Evolutionary conservation across 2,797 vertebrate species (phyloP).

Genomic region (Microtus californicus): DNA sequence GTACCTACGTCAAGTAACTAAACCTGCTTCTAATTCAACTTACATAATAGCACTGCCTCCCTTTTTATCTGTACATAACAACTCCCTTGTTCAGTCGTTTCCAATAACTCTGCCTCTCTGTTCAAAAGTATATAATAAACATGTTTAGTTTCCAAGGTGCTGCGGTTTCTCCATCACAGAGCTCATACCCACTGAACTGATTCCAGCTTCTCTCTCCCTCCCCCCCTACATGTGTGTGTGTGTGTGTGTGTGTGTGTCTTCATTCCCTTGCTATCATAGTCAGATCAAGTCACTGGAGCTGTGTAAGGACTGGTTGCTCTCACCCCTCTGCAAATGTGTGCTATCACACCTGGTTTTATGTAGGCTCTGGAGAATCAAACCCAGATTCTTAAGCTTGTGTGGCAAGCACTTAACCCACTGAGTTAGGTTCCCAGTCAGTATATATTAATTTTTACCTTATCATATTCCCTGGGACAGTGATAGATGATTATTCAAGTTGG

Average conservation of each 20-base stretch:
- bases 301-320: neutral
- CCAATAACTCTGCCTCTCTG: neutral
- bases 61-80: neutral
- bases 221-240: neutral
- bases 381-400: neutral
- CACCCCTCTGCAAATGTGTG: neutral
- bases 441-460: neutral
- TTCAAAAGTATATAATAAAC: neutral
- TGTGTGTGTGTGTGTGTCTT: neutral
- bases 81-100: neutral
- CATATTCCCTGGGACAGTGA: neutral
- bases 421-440: neutral
- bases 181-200: neutral
- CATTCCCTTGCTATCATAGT: too few species aligned
- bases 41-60: too few species aligned
- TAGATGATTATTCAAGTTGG: neutral
- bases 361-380: neutral
- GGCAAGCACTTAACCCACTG: neutral
- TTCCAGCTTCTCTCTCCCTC: neutral
- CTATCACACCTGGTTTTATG: neutral
- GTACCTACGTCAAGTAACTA: neutral
- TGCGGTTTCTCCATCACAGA: neutral
- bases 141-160: too few species aligned
- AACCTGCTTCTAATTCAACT: neutral
- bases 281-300: neutral